phyloP scores from a whole-genome alignment of 2,113 vertebrate genomes.

The Cariama cristata region DNA sequence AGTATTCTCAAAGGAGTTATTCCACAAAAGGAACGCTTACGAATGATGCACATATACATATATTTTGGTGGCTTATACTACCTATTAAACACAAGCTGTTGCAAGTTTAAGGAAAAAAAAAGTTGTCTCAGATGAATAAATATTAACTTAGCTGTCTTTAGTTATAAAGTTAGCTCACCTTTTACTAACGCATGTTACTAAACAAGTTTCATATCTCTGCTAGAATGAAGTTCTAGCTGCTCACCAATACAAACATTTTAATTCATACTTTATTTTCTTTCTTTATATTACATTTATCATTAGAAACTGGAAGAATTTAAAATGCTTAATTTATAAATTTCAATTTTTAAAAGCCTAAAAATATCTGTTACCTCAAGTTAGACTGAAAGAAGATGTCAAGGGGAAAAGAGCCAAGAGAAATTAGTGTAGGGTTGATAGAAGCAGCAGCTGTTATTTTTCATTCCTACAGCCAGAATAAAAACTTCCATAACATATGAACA shows the following conservation, averaged over 20 bases:
- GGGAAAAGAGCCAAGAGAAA: not conserved
- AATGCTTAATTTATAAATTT: not conserved
- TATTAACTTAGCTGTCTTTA: not conserved
- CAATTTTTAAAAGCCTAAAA: not conserved
- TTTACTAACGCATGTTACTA: not conserved
- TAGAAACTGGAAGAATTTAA: not conserved
- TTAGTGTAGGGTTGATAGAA: not conserved
- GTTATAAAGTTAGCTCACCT: not conserved
- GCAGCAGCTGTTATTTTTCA: not conserved
- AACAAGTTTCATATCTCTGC: not conserved
- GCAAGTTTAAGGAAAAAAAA: not conserved
- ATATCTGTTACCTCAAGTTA: not conserved
- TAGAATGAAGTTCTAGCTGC: not conserved
- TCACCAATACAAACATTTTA: not conserved
- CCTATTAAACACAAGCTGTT: not conserved
- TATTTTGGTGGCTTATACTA: not conserved
- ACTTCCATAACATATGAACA: not conserved
- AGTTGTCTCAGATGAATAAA: not conserved
- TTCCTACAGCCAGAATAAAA: not conserved
- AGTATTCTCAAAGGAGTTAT: not conserved
- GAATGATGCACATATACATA: not conserved
- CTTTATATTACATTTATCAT: not conserved
- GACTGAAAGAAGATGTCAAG: not conserved
- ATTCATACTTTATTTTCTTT: not conserved
- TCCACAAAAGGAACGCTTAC: not conserved